Conservation (phyloP, 2,797 vertebrate species). For the Fratercula arctica region DNA sequence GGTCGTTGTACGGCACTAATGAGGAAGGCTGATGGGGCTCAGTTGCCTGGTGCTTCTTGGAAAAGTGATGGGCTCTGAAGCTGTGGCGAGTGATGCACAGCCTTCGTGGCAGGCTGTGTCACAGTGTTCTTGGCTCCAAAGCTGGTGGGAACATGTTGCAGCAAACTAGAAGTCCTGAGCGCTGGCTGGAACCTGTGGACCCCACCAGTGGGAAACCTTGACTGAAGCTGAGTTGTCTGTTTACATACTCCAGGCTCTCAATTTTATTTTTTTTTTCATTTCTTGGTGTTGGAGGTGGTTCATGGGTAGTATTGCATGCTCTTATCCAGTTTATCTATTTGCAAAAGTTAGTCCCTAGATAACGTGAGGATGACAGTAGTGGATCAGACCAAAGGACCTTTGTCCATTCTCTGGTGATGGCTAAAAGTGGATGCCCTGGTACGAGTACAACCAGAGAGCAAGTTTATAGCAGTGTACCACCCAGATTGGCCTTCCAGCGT, state of each 20-base stretch:
- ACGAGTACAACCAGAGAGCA: background rate
- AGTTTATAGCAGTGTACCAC: background rate
- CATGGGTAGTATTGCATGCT: background rate
- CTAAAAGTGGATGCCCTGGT: background rate
- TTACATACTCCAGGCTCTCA: background rate
- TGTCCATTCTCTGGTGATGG: background rate
- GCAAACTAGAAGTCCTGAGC: background rate
- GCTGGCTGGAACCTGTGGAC: background rate
- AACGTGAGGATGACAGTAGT: rapidly evolving
- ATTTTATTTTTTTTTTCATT: background rate
- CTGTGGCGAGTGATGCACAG: rapidly evolving
- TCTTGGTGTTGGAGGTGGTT: background rate
- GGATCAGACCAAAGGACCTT: background rate
- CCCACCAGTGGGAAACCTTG: background rate
- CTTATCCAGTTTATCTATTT: background rate
- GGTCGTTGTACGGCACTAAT: rapidly evolving
- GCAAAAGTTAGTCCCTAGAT: background rate
- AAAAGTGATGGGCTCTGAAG: background rate
- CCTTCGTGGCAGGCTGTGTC: rapidly evolving
- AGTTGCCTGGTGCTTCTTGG: background rate
- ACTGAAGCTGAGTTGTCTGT: background rate
- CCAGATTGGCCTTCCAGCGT: background rate
- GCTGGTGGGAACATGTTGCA: background rate
- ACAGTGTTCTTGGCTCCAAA: background rate
- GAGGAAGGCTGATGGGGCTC: rapidly evolving